A percentile compares a stretch with the other conserved stretches of the same genome.
These are phyloP conservation scores for Paramacrobiotus metropolitanus DNA, from an alignment of 1,140 invertebrate species.

Conservation along the genomic window DNA sequence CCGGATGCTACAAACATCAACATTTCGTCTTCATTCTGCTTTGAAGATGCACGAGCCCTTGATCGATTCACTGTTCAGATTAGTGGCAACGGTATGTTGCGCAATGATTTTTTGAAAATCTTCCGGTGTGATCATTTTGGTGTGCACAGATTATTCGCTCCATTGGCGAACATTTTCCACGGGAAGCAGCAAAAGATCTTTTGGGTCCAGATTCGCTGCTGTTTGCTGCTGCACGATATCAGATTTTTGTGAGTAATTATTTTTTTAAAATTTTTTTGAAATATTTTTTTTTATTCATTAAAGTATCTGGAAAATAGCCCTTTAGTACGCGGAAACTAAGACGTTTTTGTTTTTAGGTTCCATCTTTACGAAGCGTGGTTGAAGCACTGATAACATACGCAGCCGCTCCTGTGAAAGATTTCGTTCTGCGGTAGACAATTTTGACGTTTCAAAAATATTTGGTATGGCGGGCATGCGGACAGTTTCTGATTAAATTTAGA, in stretches of 20 bases:
- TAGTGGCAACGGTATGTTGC: background rate
- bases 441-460: too few relatives aligned
- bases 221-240: background rate
- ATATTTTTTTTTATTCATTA: background rate
- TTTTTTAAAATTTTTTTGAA: background rate
- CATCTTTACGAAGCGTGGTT: background rate
- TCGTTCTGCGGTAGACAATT: background rate
- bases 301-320: too few relatives aligned
- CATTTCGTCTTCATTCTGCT: background rate
- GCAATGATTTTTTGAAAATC: background rate
- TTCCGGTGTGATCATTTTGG: background rate
- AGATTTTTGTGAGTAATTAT: background rate
- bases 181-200: background rate
- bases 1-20: background rate
- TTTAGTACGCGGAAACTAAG: too few relatives aligned
- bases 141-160: background rate
- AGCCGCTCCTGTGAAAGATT: background rate
- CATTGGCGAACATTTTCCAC: background rate
- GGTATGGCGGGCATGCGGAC: too few relatives aligned
- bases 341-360: background rate
- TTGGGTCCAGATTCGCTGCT: background rate
- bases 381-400: background rate
- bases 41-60: background rate
- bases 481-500: too few relatives aligned
- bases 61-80: background rate